Conservation (phyloP, 2,797 vertebrate genomes). For the Falco naumanni region DNA sequence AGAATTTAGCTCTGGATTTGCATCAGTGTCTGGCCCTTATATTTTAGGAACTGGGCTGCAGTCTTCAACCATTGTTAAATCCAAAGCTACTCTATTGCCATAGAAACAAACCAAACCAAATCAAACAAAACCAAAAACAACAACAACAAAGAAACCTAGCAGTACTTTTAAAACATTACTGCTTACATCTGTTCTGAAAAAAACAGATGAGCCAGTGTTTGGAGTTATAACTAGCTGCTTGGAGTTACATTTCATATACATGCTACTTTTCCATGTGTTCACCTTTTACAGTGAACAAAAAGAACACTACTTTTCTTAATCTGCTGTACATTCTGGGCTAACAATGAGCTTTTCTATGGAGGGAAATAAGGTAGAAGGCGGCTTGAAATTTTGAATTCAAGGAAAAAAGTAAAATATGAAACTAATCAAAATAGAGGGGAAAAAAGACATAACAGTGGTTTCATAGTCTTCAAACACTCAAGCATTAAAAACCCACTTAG, state of each 20-base stretch:
- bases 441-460: not conserved
- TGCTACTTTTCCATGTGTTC: not conserved
- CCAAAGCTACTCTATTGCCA: not conserved
- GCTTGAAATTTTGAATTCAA: not conserved
- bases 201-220: not conserved
- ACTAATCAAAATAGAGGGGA: not conserved
- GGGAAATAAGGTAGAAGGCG: not conserved
- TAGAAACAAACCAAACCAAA: not conserved
- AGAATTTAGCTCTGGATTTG: not conserved
- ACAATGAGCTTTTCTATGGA: not conserved
- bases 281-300: not conserved
- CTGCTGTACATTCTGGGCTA: accelerated
- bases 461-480: not conserved
- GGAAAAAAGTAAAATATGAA: not conserved
- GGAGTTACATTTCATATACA: not conserved
- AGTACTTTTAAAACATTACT: not conserved
- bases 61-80: not conserved
- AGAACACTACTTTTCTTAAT: not conserved
- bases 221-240: not conserved
- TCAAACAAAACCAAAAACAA: accelerated
- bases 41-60: not conserved
- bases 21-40: not conserved
- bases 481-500: accelerated
- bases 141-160: not conserved
- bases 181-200: not conserved